Evolutionary conservation across 2,797 vertebrate genomes (phyloP), one percentile per base, ranked within the genome.

Genomic region (Kryptopterus vitreolus): DNA sequence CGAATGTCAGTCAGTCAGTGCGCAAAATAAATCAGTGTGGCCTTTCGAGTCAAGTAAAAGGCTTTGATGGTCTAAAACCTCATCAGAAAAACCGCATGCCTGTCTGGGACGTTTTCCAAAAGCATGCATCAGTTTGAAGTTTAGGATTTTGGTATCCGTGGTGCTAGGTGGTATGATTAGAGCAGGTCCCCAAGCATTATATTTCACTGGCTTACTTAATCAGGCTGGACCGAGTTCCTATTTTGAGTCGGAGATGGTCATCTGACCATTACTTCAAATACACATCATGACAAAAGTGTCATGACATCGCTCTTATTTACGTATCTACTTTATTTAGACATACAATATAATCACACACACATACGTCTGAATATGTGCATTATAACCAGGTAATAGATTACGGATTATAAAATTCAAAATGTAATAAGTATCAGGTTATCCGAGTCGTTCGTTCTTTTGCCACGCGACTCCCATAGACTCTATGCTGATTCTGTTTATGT

Each of bases 31-130:
- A 70, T 70, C 68, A 48, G 15, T 8, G n/a, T 18, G 43, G 29
- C 50, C 50, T 72, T 53, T 72, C 18, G 35, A 73, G 70, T 15
- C 12, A n/a, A 26, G 69, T 38, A 52, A 57, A 73, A 73, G 29
- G 31, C 50, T 73, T 55, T 57, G 52, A 73, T 73, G 20, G 20
- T 11, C 52, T 73, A 24, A n/a, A 72, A 38, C 24, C 53, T 58
- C 53, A 43, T 74, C 31, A 24, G 33, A 58, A 58, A 57, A 35
- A 6, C 22, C 9, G 31, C 31, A 24, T 58, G 53, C 15, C 31
- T n/a, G 20, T 26, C 52, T 55, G 24, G 33, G 33, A 38, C 22
- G n/a, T n/a, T 35, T 74, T 74, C 55, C 24, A 15, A 10, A 74
- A 43, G 53, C 12, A 74, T 43, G 13, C 53, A 43, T 48, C 75